Conservation (phyloP, 2,888 invertebrate species). For the Psococerastis gibbosa region DNA sequence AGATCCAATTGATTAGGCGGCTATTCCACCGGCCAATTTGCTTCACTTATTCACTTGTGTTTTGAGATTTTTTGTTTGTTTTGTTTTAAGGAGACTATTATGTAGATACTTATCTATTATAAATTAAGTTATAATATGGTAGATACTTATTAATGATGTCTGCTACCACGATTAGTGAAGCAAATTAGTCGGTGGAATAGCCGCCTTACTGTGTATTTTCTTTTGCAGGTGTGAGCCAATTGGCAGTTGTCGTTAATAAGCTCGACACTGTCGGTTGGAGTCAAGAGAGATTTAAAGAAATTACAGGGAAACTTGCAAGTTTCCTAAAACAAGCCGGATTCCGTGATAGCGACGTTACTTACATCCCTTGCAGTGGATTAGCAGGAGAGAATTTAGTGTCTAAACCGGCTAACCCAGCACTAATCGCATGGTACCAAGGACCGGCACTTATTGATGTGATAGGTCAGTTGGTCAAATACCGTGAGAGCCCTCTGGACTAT, state of each 20-base stretch:
- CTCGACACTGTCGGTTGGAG: conserved; percentile 93
- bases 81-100: too few species aligned
- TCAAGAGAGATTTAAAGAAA: conserved; percentile 74
- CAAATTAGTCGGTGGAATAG: too few species aligned
- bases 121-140: too few species aligned
- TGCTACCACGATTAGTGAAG: too few species aligned
- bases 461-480: conserved; percentile 28
- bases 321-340: conserved; percentile 87
- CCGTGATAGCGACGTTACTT: conserved; percentile 67
- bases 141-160: too few species aligned
- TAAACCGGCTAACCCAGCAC: conserved; percentile 42
- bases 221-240: conserved; percentile 64
- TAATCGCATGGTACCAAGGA: conserved; percentile 54
- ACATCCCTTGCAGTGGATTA: conserved; percentile 91
- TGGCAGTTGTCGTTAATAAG: conserved; percentile 93
- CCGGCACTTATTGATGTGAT: conserved; percentile 71
- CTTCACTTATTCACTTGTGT: too few species aligned
- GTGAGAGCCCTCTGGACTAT: neutral
- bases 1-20: too few species aligned
- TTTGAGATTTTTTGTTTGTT: too few species aligned
- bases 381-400: conserved; percentile 79
- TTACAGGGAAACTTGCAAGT: conserved; percentile 55
- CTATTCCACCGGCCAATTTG: too few species aligned
- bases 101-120: too few species aligned
- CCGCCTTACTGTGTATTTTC: too few species aligned